phyloP scores from a whole-genome alignment of 2,797 vertebrate genomes.

The Discoglossus pictus region DNA sequence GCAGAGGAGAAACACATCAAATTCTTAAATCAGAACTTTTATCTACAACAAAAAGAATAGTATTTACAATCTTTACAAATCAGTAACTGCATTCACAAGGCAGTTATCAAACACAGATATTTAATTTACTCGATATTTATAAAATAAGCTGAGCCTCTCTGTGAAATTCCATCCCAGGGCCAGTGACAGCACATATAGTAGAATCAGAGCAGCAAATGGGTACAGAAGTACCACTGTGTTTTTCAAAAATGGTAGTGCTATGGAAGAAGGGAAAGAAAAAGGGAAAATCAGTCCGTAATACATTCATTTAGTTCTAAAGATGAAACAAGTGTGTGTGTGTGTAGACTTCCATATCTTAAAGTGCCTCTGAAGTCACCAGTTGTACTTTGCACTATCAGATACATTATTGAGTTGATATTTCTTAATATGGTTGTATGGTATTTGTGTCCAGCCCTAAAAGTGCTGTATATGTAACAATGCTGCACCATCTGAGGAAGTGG shows the following conservation, averaged over 20 bases:
- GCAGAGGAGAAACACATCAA: too few species aligned
- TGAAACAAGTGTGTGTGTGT: too few species aligned
- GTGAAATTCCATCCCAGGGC: constrained; percentile 97
- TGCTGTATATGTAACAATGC: too few species aligned
- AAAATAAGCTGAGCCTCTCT: constrained; percentile 87
- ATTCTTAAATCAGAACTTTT: constrained; percentile 51
- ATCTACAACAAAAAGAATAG: constrained; percentile 70
- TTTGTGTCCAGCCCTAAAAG: too few species aligned
- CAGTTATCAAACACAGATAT: constrained; percentile 24
- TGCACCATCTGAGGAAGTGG: too few species aligned
- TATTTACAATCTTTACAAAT: constrained; percentile 76
- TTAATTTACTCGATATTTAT: constrained; percentile 89
- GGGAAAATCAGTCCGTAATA: constrained; percentile 2
- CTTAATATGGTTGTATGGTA: too few species aligned
- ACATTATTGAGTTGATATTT: too few species aligned
- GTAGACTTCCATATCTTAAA: too few species aligned
- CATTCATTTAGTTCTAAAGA: too few species aligned
- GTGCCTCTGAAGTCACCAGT: too few species aligned
- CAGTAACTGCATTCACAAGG: constrained; percentile 41
- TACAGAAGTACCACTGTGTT: constrained; percentile 93
- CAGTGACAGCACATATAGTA: constrained; percentile 88
- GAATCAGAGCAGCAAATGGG: constrained; percentile 84
- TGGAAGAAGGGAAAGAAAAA: constrained; percentile 49
- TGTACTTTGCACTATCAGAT: too few species aligned
- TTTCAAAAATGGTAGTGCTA: constrained; percentile 91